These are phyloP conservation scores for Cynoglossus semilaevis DNA, from an alignment of 2,113 vertebrate genomes.

Conservation along the genomic window DNA sequence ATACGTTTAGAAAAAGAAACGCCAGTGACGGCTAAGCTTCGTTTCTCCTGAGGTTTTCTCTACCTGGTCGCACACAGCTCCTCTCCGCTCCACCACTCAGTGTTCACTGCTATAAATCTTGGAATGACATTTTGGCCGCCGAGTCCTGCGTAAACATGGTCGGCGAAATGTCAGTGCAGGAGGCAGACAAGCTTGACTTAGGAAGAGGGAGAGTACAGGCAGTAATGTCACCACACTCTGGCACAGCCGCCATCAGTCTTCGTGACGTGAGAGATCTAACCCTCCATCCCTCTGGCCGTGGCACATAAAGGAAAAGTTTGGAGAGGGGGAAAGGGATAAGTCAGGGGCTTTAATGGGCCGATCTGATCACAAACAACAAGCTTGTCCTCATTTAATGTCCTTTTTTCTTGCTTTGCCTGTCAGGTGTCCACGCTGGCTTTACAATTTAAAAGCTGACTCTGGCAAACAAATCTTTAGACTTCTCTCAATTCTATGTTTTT, in stretches of 20 bases:
- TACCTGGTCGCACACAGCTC: constrained; percentile 52
- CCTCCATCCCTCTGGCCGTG: constrained; percentile 37
- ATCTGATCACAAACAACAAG: constrained; percentile 40
- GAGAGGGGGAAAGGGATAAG: constrained; percentile 32
- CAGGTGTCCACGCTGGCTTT: constrained; percentile 13
- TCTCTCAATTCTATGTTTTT: too few relatives aligned
- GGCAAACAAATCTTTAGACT: constrained; percentile 3
- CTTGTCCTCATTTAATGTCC: constrained; percentile 2
- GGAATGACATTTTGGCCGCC: constrained; percentile 66
- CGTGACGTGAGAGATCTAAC: constrained; percentile 67
- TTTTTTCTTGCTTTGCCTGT: constrained; percentile 14
- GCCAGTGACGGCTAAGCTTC: constrained; percentile 36
- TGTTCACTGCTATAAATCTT: constrained; percentile 70
- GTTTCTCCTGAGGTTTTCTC: constrained; percentile 44
- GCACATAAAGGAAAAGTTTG: constrained; percentile 35
- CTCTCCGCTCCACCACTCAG: constrained; percentile 52
- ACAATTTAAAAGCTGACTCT: constrained; percentile 8
- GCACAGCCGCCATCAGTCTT: constrained; percentile 64
- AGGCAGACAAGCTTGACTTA: constrained; percentile 67
- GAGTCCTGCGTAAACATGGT: constrained; percentile 61
- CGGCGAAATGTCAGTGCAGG: constrained; percentile 69
- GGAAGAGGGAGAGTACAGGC: constrained; percentile 62
- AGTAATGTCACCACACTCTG: constrained; percentile 74
- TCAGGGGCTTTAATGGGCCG: constrained; percentile 29
- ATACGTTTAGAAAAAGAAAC: constrained; percentile 31